phyloP scores from a whole-genome alignment of 2,888 invertebrate species.

The Schrankia costaestrigalis region DNA sequence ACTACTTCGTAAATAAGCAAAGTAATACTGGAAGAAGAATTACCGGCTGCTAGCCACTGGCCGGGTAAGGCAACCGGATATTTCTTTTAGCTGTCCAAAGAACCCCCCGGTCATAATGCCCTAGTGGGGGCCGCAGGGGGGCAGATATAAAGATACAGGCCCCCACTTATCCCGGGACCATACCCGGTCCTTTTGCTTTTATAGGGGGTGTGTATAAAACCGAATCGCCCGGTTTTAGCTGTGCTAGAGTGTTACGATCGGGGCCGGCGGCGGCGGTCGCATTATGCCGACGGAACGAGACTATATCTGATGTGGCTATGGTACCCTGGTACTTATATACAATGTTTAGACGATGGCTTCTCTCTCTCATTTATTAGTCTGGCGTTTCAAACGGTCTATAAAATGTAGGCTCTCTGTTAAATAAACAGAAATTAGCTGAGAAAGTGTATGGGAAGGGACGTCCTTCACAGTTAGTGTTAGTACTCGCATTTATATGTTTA shows the following conservation, averaged over 20 bases:
- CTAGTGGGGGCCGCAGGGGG: conserved; percentile 65
- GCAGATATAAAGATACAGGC: conserved; percentile 80
- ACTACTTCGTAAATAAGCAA: conserved; percentile 71
- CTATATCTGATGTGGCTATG: conserved; percentile 71
- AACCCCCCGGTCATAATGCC: conserved; percentile 79
- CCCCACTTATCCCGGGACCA: conserved; percentile 77
- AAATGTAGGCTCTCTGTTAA: conserved; percentile 48
- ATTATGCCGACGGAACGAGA: conserved; percentile 64
- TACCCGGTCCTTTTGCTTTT: conserved; percentile 80
- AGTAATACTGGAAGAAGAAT: conserved; percentile 72
- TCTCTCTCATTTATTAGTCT: conserved; percentile 57
- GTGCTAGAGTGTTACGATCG: conserved; percentile 78
- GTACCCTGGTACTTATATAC: conserved; percentile 65
- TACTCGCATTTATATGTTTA: too few species aligned
- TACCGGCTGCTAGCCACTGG: conserved; percentile 64
- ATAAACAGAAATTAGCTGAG: conserved; percentile 43
- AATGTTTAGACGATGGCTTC: conserved; percentile 60
- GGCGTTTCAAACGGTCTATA: conserved; percentile 51
- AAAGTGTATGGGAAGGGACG: too few species aligned
- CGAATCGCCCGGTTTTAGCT: conserved; percentile 80
- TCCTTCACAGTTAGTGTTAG: too few species aligned
- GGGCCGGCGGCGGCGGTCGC: conserved; percentile 68
- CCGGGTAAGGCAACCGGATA: conserved; percentile 75
- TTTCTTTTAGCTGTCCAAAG: conserved; percentile 81
- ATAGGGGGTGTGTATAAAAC: conserved; percentile 81